Evolutionary conservation across 53 echinoderm and acorn worm genomes (phyloP).

Genomic region (Temnopleurus reevesii): DNA sequence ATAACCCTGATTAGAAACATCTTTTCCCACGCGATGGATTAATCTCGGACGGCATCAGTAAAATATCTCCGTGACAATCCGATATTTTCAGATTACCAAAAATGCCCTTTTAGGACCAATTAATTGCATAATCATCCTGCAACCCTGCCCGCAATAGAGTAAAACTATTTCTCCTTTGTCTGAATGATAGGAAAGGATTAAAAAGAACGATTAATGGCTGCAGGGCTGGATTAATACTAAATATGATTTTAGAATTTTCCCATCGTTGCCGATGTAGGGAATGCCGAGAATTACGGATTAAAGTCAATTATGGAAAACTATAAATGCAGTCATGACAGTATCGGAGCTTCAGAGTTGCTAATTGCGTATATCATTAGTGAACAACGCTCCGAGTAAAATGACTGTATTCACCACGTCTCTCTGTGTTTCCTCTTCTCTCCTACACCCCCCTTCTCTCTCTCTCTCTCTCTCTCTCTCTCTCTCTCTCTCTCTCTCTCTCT

Average conservation of each 20-base stretch:
- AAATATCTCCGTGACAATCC: neutral
- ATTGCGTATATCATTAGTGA: neutral
- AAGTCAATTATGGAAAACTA: neutral
- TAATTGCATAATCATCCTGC: neutral
- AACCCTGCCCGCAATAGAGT: neutral
- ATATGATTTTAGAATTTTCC: neutral
- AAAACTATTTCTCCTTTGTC: neutral
- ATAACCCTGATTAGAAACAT: no score
- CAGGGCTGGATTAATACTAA: neutral
- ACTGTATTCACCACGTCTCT: neutral
- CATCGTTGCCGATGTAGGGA: neutral
- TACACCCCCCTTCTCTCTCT: no score
- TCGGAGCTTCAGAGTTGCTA: neutral
- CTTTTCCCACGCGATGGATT: constrained; percentile 32
- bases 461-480: no score
- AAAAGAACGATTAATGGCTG: constrained; percentile 9
- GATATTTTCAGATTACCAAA: neutral
- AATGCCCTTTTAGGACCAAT: constrained; percentile 3
- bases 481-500: neutral
- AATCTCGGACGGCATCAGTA: neutral
- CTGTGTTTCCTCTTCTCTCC: neutral
- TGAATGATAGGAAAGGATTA: constrained; percentile 26
- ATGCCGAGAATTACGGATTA: neutral
- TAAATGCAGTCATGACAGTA: neutral
- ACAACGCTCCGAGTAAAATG: neutral